Percentiles rank a stretch among this genome's conserved stretches.
Evolutionary conservation across 2,888 invertebrate genomes (phyloP).

Genomic region (Tenodera sinensis): DNA sequence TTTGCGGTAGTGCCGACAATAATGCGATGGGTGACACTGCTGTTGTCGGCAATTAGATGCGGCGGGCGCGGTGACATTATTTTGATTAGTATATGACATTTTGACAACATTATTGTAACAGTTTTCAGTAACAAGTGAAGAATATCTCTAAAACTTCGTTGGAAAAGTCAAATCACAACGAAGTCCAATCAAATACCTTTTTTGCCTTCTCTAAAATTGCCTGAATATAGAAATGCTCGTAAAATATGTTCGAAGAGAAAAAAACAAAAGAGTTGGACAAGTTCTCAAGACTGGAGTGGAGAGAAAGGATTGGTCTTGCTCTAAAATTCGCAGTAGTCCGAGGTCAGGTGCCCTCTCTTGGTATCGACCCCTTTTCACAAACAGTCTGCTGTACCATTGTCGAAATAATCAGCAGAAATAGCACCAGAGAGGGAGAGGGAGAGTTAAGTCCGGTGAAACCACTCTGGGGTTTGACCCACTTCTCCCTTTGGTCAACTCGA

Average conservation of each 20-base stretch:
- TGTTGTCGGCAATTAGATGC: too few relatives aligned
- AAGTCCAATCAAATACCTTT: too few relatives aligned
- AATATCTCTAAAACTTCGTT: too few relatives aligned
- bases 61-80: too few relatives aligned
- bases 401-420: slow-evolving; percentile 3
- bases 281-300: neutral
- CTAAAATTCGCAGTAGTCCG: neutral
- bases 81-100: too few relatives aligned
- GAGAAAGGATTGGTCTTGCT: neutral
- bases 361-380: neutral
- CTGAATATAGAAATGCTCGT: neutral
- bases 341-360: neutral
- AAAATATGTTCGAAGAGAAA: neutral
- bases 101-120: too few relatives aligned
- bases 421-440: neutral
- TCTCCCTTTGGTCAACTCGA: neutral
- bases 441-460: neutral
- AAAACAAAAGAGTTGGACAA: neutral
- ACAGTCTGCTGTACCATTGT: neutral
- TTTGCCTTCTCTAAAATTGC: too few relatives aligned
- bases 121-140: too few relatives aligned
- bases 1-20: too few relatives aligned
- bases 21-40: too few relatives aligned
- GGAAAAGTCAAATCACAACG: too few relatives aligned
- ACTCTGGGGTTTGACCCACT: neutral